Evolutionary conservation across 2,888 invertebrate species (phyloP), one percentile per base, ranked within the genome.

Genomic region (Bruchidius siliquastri): DNA sequence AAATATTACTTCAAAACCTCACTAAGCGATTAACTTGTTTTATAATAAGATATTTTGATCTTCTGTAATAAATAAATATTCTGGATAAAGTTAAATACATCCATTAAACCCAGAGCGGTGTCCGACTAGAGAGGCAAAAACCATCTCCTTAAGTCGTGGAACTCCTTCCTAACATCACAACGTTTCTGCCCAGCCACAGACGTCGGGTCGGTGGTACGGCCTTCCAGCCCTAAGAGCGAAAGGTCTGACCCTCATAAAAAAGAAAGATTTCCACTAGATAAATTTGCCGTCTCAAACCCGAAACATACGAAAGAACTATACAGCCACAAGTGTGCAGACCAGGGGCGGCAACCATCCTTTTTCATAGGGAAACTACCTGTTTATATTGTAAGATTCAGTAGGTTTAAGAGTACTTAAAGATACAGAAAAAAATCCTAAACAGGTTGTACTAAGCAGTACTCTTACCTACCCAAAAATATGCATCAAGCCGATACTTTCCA

Each of bases 211-310:
- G 49, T 13, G 6, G 49, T 3, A 49, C 73, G 49, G 49, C 49
- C 49, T 49, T 49, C 49, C 49, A 68, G 68, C 76, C 81, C 79
- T 74, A 74, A 73, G 77, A 77, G 79, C 75, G 76, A 76, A 78
- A 75, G 77, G 76, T 72, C 76, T 72, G 74, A 76, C 76, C 81
- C 83, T 82, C 83, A 81, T 80, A 78, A 81, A 83, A 82, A 81
- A 83, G 81, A 81, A 81, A 83, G 83, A 83, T 84, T 82, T 81
- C 77, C 74, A 73, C 79, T 80, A 83, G 84, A 84, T 84, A 84
- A 84, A 84, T 85, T 82, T 83, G 80, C 82, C 83, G 82, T 81
- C 81, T 84, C 84, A 84, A 82, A 83, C 80, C 82, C 79, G 80
- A 75, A 84, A 68, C 49, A 49, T 49, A 49, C 49, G 21, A 83